Evolutionary conservation across 2,113 vertebrate genomes (phyloP).

Genomic region (Psammodynastes pulverulentus): DNA sequence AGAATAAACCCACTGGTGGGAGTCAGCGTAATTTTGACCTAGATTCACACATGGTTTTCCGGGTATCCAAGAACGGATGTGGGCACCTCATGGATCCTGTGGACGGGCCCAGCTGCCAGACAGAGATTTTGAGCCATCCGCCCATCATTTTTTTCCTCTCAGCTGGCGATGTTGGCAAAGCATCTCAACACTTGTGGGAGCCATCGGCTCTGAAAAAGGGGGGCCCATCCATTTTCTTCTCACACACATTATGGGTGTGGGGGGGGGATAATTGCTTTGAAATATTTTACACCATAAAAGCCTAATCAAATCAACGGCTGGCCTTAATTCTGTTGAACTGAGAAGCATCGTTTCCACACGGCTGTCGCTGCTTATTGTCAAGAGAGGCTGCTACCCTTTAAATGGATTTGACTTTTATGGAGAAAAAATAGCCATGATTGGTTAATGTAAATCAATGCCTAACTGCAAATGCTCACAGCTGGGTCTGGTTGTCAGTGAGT

Average conservation of each 20-base stretch:
- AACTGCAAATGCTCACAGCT: slow-evolving; percentile 2
- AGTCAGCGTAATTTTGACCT: too few relatives aligned
- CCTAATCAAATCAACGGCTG: neutral
- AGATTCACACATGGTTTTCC: neutral
- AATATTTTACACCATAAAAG: neutral
- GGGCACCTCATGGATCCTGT: neutral
- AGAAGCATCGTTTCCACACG: neutral
- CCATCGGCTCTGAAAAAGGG: neutral
- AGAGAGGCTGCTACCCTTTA: neutral
- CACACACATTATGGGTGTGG: neutral
- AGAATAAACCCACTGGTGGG: neutral
- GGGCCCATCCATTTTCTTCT: neutral
- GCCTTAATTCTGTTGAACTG: neutral
- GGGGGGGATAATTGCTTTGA: neutral
- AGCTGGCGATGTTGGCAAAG: neutral
- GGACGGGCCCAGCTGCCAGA: neutral
- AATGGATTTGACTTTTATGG: slow-evolving; percentile 15
- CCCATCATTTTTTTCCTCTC: neutral
- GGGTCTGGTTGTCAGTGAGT: slow-evolving; percentile 1
- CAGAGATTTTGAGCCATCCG: neutral
- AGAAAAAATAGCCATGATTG: neutral
- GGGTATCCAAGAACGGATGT: neutral
- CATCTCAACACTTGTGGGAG: neutral
- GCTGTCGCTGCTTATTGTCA: neutral
- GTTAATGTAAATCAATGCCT: neutral